Percentiles rank a stretch among this genome's conserved stretches.
These are phyloP conservation scores for Paracyclopina nana DNA, from an alignment of 1,140 invertebrate genomes.

Conservation along the genomic window DNA sequence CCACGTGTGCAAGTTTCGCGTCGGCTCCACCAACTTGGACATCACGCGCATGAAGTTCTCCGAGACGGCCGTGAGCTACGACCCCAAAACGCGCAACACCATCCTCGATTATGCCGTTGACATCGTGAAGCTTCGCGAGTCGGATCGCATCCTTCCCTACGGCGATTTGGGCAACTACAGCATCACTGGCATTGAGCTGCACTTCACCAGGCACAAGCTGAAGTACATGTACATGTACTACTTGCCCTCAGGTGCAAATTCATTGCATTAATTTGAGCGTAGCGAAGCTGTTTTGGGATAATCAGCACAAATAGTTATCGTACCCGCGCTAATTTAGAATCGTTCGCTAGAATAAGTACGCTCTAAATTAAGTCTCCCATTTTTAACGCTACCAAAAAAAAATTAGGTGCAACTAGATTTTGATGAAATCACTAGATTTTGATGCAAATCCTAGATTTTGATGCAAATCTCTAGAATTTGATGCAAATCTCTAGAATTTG, in stretches of 20 bases:
- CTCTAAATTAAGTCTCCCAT: too few species aligned
- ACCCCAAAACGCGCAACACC: slow-evolving; percentile 8
- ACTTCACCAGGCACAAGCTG: slow-evolving; percentile 10
- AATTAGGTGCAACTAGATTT: too few species aligned
- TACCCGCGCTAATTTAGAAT: too few species aligned
- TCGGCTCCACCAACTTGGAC: slow-evolving; percentile 14
- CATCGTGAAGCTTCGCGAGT: slow-evolving; percentile 2
- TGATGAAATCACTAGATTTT: too few species aligned
- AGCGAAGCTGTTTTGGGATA: too few species aligned
- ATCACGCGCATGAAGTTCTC: slow-evolving; percentile 14
- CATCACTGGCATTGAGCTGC: slow-evolving; percentile 10
- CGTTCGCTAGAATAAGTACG: too few species aligned
- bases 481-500: too few species aligned
- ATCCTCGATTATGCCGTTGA: slow-evolving; percentile 12
- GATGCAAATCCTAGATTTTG: too few species aligned
- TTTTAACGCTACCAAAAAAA: too few species aligned
- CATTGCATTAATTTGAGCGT: too few species aligned
- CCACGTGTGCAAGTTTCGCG: slow-evolving; percentile 16
- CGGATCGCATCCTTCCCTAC: slow-evolving; percentile 4
- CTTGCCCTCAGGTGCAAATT: slow-evolving; percentile 37
- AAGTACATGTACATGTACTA: slow-evolving; percentile 26
- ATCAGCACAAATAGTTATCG: too few species aligned
- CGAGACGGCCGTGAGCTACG: not conserved
- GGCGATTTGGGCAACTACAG: slow-evolving; percentile 7
- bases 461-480: too few species aligned